A percentile compares a stretch with the other conserved stretches of the same genome.
Evolutionary conservation across 2,113 vertebrate species (phyloP).

Genomic region (Hippocampus abdominalis): DNA sequence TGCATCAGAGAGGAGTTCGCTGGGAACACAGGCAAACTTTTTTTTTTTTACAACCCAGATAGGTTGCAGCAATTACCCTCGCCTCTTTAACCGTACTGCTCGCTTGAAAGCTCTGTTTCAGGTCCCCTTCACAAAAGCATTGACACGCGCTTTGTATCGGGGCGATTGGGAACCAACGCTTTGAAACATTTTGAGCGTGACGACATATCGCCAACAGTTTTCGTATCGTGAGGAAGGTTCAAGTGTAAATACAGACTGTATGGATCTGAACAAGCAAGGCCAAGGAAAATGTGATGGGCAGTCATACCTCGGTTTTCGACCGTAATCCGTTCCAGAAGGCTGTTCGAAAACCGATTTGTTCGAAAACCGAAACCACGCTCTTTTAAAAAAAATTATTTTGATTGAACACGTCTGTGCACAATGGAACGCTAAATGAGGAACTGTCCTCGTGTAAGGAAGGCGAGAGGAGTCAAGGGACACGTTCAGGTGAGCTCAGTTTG

Average conservation of each 20-base stretch:
- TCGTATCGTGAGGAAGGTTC: slow-evolving; percentile 36
- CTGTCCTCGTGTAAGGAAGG: too few species aligned
- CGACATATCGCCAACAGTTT: too few species aligned
- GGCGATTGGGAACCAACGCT: neutral
- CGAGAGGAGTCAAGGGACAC: too few species aligned
- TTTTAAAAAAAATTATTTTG: too few species aligned
- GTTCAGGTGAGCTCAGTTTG: too few species aligned
- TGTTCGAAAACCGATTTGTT: too few species aligned
- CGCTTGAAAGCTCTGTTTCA: slow-evolving; percentile 46
- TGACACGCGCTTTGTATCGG: slow-evolving; percentile 10
- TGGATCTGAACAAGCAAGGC: slow-evolving; percentile 29
- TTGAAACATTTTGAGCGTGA: neutral
- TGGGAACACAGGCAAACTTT: slow-evolving; percentile 60
- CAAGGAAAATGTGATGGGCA: slow-evolving; percentile 33
- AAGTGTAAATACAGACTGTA: slow-evolving; percentile 40
- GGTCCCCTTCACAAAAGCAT: slow-evolving; percentile 30
- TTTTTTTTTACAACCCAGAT: slow-evolving; percentile 56
- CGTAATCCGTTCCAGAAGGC: too few species aligned
- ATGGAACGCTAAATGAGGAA: too few species aligned
- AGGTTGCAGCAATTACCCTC: slow-evolving; percentile 67
- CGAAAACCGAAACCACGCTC: too few species aligned
- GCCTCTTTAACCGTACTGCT: slow-evolving; percentile 60
- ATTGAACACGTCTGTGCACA: too few species aligned
- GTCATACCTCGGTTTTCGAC: too few species aligned
- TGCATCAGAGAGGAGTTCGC: slow-evolving; percentile 57